A percentile compares a stretch with the other conserved stretches of the same genome.
These are phyloP conservation scores for Triops longicaudatus DNA, from an alignment of 1,140 invertebrate species.

Conservation along the genomic window DNA sequence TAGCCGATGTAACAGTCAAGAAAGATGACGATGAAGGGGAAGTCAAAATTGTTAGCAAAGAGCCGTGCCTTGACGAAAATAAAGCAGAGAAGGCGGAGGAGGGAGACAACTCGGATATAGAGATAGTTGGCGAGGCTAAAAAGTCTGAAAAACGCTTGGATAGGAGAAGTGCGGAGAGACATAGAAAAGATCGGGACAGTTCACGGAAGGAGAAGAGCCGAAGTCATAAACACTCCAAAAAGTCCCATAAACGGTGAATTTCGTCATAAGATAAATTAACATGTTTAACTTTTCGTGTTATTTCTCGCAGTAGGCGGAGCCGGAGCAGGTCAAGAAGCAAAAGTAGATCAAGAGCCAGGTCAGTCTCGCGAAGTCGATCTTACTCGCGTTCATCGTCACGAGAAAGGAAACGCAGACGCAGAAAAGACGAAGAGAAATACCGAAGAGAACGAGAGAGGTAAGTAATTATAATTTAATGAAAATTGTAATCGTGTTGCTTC, in stretches of 20 bases:
- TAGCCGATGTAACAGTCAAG: background rate
- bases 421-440: background rate
- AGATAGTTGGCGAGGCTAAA: background rate
- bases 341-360: background rate
- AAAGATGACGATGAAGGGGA: background rate
- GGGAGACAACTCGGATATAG: background rate
- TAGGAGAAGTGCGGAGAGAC: background rate
- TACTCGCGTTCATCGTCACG: background rate
- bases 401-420: background rate
- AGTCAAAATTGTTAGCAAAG: background rate
- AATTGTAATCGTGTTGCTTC: too few species aligned
- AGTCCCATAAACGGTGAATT: background rate
- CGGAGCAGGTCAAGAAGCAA: background rate
- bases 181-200: background rate
- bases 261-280: too few species aligned
- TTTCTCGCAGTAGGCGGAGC: background rate
- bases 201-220: background rate
- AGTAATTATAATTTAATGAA: too few species aligned
- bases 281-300: background rate
- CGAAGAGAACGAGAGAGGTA: constrained; percentile 19
- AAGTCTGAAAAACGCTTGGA: background rate
- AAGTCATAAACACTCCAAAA: background rate
- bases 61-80: background rate
- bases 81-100: background rate
- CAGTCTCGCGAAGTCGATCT: background rate